Base-by-base conservation (phyloP, 2,888 invertebrate genomes). In the Autographa pulchrina region DNA sequence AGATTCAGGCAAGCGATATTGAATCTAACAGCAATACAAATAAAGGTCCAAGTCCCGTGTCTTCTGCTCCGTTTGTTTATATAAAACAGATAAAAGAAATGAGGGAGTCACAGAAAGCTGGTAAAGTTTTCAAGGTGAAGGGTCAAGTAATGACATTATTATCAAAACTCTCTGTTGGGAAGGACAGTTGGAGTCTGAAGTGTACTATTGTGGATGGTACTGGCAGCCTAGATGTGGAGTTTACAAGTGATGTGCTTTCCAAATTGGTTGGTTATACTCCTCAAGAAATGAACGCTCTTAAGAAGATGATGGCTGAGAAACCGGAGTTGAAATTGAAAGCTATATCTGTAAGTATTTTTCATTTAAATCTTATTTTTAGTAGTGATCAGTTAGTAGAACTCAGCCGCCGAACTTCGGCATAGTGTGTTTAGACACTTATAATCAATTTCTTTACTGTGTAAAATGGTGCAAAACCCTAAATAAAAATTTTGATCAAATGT, bases 171-270 rank as follows among this genome's bases (percentile, higher is more conserved):
- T 92, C 93, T 0, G 94, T 96, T 1, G 92, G 92, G 16, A 95
- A 96, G 75, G 91, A 94, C 0, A 92, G 90, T 0, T 97, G 97
- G 96, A 93, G 93, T 83, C 90, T 97, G 38, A 95, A 93, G 68
- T 96, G 97, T 74, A 95, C 94, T 11, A 90, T 97, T 62, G 93
- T 94, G 9, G 97, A 97, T 88, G 95, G 94, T 20, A 96, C 96
- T 7, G 96, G 96, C 1, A 93, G 89, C 65, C 78, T 97, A 18
- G 94, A 96, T 64, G 96, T 96, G 1, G 93, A 94, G 20, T 96
- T 97, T 66, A 94, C 96, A 0, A 96, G 96, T 75, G 93, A 96
- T 81, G 96, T 97, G 14, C 89, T 97, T 0, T 92, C 96, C 0
- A 91, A 94, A 63, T 85, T 96, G 68, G 94, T 96, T 0, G 96